phyloP scores from a whole-genome alignment of 2,797 vertebrate species.

The Coluber constrictor region DNA sequence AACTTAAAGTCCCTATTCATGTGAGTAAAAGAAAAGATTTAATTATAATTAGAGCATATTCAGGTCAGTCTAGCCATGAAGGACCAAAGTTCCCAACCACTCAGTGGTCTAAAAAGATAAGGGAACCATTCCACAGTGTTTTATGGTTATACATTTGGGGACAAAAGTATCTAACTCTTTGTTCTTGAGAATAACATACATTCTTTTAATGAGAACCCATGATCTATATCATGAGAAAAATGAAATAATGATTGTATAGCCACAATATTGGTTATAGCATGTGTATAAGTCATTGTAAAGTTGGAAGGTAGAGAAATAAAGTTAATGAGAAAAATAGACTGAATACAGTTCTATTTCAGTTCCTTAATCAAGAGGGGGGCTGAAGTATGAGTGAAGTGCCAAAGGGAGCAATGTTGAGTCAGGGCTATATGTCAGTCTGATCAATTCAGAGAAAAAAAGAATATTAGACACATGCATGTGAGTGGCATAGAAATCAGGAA shows the following conservation, averaged over 20 bases:
- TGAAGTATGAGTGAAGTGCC: constrained; percentile 44
- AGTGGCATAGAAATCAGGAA: not conserved
- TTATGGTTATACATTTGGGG: not conserved
- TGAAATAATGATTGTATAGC: constrained; percentile 42
- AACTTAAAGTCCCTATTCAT: not conserved
- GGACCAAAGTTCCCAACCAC: not conserved
- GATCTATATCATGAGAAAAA: constrained; percentile 42
- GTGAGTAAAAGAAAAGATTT: not conserved
- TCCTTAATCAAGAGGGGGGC: constrained; percentile 45
- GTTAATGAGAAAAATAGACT: constrained; percentile 30
- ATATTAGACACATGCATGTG: not conserved
- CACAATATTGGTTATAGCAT: constrained; percentile 34
- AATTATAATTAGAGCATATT: not conserved
- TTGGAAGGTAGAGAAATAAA: constrained; percentile 37
- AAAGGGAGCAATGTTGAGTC: constrained; percentile 33
- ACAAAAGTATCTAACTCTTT: not conserved
- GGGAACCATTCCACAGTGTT: not conserved
- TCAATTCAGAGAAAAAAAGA: constrained; percentile 40
- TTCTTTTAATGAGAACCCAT: constrained; percentile 28
- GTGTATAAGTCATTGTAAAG: constrained; percentile 40
- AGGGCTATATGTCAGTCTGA: constrained; percentile 34
- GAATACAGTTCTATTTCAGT: constrained; percentile 32
- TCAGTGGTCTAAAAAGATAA: not conserved
- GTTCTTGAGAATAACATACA: constrained; percentile 8
- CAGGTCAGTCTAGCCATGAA: not conserved